These are phyloP conservation scores for Lutjanus campechanus DNA, from an alignment of 2,797 vertebrate genomes.

Conservation along the genomic window DNA sequence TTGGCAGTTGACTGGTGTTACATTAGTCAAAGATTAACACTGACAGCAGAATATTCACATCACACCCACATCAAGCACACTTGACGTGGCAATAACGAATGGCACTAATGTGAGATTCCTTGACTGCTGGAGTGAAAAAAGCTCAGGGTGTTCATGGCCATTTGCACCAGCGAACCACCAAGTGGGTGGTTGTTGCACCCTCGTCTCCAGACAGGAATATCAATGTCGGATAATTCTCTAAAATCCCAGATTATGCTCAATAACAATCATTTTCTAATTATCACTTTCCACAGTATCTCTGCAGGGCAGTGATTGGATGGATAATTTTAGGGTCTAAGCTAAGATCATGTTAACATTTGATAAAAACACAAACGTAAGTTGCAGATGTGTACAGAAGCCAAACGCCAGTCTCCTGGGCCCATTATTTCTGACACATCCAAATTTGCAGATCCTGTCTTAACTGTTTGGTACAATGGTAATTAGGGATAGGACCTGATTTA, in stretches of 20 bases:
- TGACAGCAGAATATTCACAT: not conserved
- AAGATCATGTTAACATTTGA: not conserved
- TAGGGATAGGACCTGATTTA: too few relatives aligned
- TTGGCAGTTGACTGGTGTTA: not conserved
- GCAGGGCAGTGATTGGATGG: not conserved
- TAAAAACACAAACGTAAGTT: not conserved
- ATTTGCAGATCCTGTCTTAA: too few relatives aligned
- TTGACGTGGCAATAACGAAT: too few relatives aligned
- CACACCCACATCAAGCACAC: too few relatives aligned
- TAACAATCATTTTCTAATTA: not conserved
- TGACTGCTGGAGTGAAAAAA: not conserved
- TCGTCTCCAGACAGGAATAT: not conserved
- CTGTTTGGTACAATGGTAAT: too few relatives aligned
- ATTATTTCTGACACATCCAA: too few relatives aligned
- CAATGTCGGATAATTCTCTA: not conserved
- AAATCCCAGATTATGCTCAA: not conserved
- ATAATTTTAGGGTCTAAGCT: not conserved
- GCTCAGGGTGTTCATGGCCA: not conserved
- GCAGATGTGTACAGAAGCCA: too few relatives aligned
- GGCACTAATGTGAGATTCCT: not conserved
- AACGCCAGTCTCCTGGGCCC: too few relatives aligned
- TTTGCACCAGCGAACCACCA: not conserved
- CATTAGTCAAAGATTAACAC: conserved; percentile 9
- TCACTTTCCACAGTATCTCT: too few relatives aligned
- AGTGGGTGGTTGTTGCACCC: not conserved